phyloP scores from a whole-genome alignment of 2,888 invertebrate genomes.

The Rhingia campestris region DNA sequence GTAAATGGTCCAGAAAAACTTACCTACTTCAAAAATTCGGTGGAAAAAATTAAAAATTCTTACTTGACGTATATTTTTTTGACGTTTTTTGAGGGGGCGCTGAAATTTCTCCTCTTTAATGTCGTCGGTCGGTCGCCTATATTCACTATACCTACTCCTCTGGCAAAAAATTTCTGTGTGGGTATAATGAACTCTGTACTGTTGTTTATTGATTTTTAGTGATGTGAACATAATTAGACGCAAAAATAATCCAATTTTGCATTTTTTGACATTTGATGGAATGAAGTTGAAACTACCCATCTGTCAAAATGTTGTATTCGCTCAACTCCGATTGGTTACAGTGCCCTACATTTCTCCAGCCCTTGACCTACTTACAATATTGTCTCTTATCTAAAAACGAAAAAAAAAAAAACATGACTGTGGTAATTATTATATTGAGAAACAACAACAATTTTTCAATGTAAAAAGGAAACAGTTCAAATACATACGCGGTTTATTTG shows the following conservation, averaged over 20 bases:
- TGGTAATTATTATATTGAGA: constrained; percentile 17
- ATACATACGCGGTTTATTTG: constrained; percentile 26
- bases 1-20: not conserved
- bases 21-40: no score
- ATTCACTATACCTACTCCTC: constrained; percentile 36
- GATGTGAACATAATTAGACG: constrained; percentile 47
- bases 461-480: constrained; percentile 41
- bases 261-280: not conserved
- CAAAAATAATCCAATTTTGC: constrained; percentile 17
- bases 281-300: not conserved
- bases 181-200: constrained; percentile 70
- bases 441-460: constrained; percentile 44
- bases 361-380: constrained; percentile 69
- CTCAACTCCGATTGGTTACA: constrained; percentile 30
- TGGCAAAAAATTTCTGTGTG: constrained; percentile 53
- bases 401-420: constrained; percentile 22
- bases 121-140: constrained; percentile 50
- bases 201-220: constrained; percentile 66
- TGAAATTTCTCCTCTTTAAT: constrained; percentile 30
- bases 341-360: constrained; percentile 66
- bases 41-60: constrained; percentile 16
- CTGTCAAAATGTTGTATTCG: constrained; percentile 17
- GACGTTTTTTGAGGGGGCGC: constrained; percentile 31
- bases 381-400: constrained; percentile 33
- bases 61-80: constrained; percentile 31